These are phyloP conservation scores for Gymnoscopelus microlampas DNA, from an alignment of 2,797 vertebrate genomes.

Conservation along the genomic window DNA sequence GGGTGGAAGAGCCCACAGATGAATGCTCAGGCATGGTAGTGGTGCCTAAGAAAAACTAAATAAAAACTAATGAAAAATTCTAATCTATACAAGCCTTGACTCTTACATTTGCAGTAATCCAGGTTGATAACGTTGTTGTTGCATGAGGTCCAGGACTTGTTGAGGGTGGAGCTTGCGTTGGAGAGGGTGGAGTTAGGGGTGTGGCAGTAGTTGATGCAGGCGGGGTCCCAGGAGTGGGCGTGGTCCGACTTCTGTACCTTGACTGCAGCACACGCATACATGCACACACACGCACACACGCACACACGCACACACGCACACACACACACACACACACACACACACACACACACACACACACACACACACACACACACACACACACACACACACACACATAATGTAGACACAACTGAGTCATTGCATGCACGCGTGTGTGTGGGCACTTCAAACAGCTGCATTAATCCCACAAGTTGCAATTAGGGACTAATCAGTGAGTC, in stretches of 20 bases:
- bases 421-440: too few relatives aligned
- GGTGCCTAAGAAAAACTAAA: too few relatives aligned
- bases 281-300: constrained; percentile 2
- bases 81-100: background rate
- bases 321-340: constrained; percentile 26
- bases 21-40: background rate
- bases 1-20: too few relatives aligned
- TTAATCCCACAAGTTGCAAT: too few relatives aligned
- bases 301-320: constrained; percentile 13
- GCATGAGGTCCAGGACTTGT: constrained; percentile 88
- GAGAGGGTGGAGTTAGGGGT: constrained; percentile 86
- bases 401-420: constrained; percentile 19
- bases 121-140: constrained; percentile 87
- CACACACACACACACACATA: constrained; percentile 20
- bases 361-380: constrained; percentile 21
- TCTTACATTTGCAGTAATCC: constrained; percentile 94
- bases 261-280: constrained; percentile 76
- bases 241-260: constrained; percentile 96
- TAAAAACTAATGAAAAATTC: too few relatives aligned
- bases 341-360: constrained; percentile 21
- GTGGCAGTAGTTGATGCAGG: constrained; percentile 89
- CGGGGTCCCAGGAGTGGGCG: constrained; percentile 91
- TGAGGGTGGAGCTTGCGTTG: constrained; percentile 85
- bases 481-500: constrained; percentile 50
- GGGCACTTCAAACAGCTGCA: too few relatives aligned